A percentile compares a stretch with the other conserved stretches of the same genome.
Conservation (phyloP, 2,113 vertebrate species). For the Elanoides forficatus region DNA sequence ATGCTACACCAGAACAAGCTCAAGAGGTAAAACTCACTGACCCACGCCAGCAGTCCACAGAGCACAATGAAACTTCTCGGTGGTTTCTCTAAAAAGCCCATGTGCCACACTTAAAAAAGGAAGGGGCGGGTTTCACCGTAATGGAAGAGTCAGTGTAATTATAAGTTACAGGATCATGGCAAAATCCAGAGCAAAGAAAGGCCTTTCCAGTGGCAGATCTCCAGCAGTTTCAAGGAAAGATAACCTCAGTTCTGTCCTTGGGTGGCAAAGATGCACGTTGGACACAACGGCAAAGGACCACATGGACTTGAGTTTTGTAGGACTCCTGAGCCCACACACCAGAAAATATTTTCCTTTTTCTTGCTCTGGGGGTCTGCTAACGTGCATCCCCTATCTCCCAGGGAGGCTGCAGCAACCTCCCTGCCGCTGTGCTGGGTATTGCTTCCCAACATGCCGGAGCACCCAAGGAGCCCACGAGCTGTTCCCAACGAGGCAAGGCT, state of each 20-base stretch:
- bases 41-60: background rate
- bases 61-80: background rate
- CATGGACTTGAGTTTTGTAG: background rate
- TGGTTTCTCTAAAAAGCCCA: background rate
- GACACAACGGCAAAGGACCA: background rate
- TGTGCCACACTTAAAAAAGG: background rate
- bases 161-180: background rate
- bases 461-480: background rate
- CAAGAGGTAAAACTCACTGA: background rate
- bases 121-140: background rate
- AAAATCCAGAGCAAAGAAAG: background rate
- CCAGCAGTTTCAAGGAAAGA: background rate
- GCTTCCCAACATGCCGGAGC: background rate
- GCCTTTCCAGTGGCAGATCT: constrained; percentile 9
- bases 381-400: rapidly evolving
- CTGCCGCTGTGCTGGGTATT: background rate
- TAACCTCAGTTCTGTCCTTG: background rate
- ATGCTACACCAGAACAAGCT: background rate
- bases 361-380: background rate
- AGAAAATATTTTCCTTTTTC: background rate
- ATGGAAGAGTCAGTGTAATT: background rate
- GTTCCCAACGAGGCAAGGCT: background rate
- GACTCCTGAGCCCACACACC: background rate
- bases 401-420: background rate
- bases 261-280: background rate